These are phyloP conservation scores for Auanema freiburgensis DNA, from an alignment of 2,888 invertebrate genomes.

Conservation along the genomic window DNA sequence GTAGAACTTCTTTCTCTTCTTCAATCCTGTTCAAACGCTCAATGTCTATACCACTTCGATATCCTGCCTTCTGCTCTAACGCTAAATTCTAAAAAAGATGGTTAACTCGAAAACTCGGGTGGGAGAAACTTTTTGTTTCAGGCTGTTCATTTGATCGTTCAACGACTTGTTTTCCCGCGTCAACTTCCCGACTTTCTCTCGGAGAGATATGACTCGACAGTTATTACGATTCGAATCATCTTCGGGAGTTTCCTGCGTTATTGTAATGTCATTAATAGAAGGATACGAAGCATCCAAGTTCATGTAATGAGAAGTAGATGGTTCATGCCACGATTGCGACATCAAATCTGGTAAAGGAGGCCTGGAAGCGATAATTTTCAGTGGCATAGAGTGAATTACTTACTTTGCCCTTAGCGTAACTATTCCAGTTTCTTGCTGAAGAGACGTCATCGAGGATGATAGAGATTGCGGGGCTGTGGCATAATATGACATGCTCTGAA, in stretches of 20 bases:
- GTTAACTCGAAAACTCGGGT: neutral
- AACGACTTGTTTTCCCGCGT: neutral
- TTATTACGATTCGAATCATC: conserved; percentile 30
- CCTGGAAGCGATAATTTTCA: conserved; percentile 10
- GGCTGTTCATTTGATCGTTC: neutral
- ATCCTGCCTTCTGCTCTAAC: conserved; percentile 9
- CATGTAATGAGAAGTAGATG: conserved; percentile 5
- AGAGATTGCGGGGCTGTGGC: conserved; percentile 21
- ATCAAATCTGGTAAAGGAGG: conserved; percentile 26
- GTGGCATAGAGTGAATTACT: neutral
- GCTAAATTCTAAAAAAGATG: neutral
- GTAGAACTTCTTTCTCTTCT: conserved; percentile 18
- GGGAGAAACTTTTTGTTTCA: neutral
- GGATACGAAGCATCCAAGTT: neutral
- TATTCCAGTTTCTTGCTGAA: conserved; percentile 4
- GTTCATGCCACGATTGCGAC: conserved; percentile 47
- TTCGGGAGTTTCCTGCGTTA: conserved; percentile 5
- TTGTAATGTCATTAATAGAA: neutral
- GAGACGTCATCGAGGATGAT: conserved; percentile 22
- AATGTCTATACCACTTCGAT: conserved; percentile 6
- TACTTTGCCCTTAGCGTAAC: neutral
- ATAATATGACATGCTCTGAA: conserved; percentile 14
- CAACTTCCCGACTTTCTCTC: conserved; percentile 28
- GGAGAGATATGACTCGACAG: conserved; percentile 30
- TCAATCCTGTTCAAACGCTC: conserved; percentile 19